phyloP scores from a whole-genome alignment of 1,140 invertebrate genomes.

The Eriosoma lanigerum region DNA sequence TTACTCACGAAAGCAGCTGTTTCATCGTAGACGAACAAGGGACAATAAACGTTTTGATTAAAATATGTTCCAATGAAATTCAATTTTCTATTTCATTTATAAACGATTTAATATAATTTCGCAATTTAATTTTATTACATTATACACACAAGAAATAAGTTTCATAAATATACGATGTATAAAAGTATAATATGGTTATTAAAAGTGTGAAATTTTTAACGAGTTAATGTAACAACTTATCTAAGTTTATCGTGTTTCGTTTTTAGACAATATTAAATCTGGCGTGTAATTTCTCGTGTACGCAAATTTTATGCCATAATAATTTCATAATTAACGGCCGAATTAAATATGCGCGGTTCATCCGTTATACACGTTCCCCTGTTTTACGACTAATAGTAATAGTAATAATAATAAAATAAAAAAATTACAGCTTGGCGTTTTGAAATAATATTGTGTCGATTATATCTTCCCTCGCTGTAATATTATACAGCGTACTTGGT shows the following conservation, averaged over 20 bases:
- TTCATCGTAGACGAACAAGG: background rate
- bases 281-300: slow-evolving; percentile 11
- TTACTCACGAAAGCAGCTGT: background rate
- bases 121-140: slow-evolving; percentile 10
- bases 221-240: background rate
- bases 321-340: slow-evolving; percentile 41
- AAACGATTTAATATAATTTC: background rate
- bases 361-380: background rate
- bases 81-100: background rate
- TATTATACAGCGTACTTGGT: too few relatives aligned
- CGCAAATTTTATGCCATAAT: slow-evolving; percentile 22
- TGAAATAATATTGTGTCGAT: background rate
- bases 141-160: too few relatives aligned
- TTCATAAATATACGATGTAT: background rate
- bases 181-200: background rate
- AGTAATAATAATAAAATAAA: background rate
- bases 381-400: background rate
- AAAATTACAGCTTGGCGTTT: background rate
- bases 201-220: too few relatives aligned
- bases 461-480: background rate
- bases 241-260: background rate
- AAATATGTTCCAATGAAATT: slow-evolving; percentile 12
- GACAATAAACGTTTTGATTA: slow-evolving; percentile 10
- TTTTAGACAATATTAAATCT: slow-evolving; percentile 4
- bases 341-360: slow-evolving; percentile 28